A percentile compares a stretch with the other conserved stretches of the same genome.
Conservation (phyloP, 2,113 vertebrate species). For the Pholis gunnellus region DNA sequence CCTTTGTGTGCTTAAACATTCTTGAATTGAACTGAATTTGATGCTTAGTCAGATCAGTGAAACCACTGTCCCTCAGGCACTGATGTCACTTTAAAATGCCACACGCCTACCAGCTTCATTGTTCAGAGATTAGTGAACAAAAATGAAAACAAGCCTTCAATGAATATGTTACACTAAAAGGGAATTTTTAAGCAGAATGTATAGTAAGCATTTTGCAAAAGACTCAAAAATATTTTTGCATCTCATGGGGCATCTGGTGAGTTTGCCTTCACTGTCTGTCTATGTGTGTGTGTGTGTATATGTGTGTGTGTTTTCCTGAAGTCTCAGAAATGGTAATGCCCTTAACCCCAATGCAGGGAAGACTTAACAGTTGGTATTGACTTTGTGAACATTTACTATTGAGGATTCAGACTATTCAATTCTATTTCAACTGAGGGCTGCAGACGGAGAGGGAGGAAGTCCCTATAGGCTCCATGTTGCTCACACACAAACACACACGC, state of each 20-base stretch:
- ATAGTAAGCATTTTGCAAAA: slow-evolving; percentile 75
- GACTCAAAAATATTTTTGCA: slow-evolving; percentile 73
- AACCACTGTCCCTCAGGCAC: slow-evolving; percentile 68
- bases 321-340: slow-evolving; percentile 81
- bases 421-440: slow-evolving; percentile 82
- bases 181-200: slow-evolving; percentile 75
- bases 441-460: slow-evolving; percentile 77
- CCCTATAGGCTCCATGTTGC: slow-evolving; percentile 73
- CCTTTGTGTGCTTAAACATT: slow-evolving; percentile 40
- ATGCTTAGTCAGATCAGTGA: slow-evolving; percentile 57
- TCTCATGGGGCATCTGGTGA: slow-evolving; percentile 75
- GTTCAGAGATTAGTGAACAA: slow-evolving; percentile 75
- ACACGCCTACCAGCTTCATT: slow-evolving; percentile 59
- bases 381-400: slow-evolving; percentile 79
- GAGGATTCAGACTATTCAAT: slow-evolving; percentile 83
- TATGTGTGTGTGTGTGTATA: slow-evolving; percentile 49
- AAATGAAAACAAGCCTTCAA: slow-evolving; percentile 71
- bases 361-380: slow-evolving; percentile 79
- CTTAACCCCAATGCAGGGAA: slow-evolving; percentile 77
- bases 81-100: slow-evolving; percentile 67
- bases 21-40: slow-evolving; percentile 44
- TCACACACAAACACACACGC: slow-evolving; percentile 66
- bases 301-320: slow-evolving; percentile 65
- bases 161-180: slow-evolving; percentile 64
- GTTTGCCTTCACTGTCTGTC: slow-evolving; percentile 50